These are phyloP conservation scores for Drosophila miranda DNA, from an alignment of 1,140 invertebrate species.

Conservation along the genomic window DNA sequence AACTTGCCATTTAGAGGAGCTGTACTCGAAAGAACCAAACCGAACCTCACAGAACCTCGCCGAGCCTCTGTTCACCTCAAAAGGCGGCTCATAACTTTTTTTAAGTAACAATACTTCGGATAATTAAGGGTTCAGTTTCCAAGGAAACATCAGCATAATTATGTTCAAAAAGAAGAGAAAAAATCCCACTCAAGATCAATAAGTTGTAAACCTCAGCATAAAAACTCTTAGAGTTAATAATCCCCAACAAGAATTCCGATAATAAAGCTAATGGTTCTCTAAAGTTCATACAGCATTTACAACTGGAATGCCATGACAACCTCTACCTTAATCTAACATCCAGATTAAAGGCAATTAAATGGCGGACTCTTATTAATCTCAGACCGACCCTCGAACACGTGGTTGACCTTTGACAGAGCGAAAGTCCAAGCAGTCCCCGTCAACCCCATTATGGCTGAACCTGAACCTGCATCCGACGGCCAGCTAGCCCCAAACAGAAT, in stretches of 20 bases:
- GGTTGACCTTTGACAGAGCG: constrained; percentile 38
- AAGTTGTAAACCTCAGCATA: constrained; percentile 20
- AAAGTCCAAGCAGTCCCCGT: constrained; percentile 25
- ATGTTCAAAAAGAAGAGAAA: neutral
- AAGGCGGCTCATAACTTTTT: constrained; percentile 20
- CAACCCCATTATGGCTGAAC: constrained; percentile 22
- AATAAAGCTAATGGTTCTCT: neutral
- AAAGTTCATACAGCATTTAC: neutral
- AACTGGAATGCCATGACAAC: neutral
- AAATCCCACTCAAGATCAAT: constrained; percentile 19
- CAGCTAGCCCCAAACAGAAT: constrained; percentile 7
- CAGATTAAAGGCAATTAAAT: constrained; percentile 22
- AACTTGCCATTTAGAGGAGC: constrained; percentile 59
- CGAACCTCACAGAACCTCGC: constrained; percentile 26
- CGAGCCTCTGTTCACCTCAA: constrained; percentile 9
- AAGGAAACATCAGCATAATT: constrained; percentile 37
- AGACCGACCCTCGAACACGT: constrained; percentile 9
- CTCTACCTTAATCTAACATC: constrained; percentile 6
- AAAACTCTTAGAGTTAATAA: neutral
- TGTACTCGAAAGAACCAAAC: constrained; percentile 34
- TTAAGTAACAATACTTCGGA: constrained; percentile 10
- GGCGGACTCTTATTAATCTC: constrained; percentile 12
- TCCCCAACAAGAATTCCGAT: too few species aligned
- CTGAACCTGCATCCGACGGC: constrained; percentile 11
- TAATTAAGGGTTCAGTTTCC: constrained; percentile 37